Conservation (phyloP, 2,888 invertebrate genomes). For the Pristionchus fissidentatus region DNA sequence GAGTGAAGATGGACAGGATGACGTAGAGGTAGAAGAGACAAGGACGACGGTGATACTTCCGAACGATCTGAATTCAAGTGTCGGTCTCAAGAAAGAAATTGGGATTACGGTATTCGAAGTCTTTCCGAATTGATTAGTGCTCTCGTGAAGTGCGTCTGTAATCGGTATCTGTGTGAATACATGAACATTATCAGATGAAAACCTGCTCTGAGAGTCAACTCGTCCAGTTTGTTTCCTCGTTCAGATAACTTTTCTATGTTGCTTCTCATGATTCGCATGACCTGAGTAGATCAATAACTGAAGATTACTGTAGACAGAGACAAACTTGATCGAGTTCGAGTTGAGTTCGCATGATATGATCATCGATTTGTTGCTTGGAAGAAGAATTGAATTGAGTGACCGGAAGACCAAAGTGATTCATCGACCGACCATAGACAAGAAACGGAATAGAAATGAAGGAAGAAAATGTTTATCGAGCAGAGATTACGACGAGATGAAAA, state of each 20-base stretch:
- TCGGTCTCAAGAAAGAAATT: not conserved
- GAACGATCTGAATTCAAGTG: not conserved
- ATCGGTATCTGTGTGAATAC: not conserved
- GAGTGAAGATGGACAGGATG: not conserved
- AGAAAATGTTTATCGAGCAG: conserved; percentile 24
- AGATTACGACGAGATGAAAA: conserved; percentile 44
- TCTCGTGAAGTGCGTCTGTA: conserved; percentile 46
- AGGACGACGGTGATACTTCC: conserved; percentile 32
- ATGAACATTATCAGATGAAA: not conserved
- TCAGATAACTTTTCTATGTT: conserved; percentile 40
- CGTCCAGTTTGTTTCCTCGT: conserved; percentile 47
- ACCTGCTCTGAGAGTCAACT: conserved; percentile 33
- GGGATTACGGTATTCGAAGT: conserved; percentile 26
- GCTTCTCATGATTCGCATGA: conserved; percentile 41
- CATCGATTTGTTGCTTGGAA: conserved; percentile 24
- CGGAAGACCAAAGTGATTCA: conserved; percentile 41
- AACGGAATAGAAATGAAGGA: conserved; percentile 10
- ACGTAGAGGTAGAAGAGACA: conserved; percentile 30
- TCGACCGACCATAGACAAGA: not conserved
- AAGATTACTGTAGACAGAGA: not conserved
- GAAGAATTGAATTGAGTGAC: conserved; percentile 20
- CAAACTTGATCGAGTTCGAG: conserved; percentile 42
- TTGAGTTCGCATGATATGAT: conserved; percentile 42
- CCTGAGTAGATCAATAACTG: conserved; percentile 8
- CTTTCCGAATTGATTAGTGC: conserved; percentile 43